phyloP scores from a whole-genome alignment of 2,888 invertebrate species.

The Agrotis clavis region DNA sequence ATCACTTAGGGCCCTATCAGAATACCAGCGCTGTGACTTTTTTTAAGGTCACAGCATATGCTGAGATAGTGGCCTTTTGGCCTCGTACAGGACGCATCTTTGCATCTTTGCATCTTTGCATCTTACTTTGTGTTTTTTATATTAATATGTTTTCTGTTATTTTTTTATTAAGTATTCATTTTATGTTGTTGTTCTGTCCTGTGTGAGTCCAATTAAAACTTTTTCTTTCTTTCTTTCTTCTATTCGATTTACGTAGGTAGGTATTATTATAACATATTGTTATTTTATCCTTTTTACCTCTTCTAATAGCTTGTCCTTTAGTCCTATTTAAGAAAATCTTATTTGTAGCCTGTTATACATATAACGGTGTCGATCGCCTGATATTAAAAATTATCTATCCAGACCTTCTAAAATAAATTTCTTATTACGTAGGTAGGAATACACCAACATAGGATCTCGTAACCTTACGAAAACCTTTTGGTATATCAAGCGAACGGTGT shows the following conservation, averaged over 20 bases:
- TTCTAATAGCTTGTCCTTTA: conserved; percentile 3
- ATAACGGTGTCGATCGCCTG: neutral
- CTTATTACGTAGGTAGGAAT: neutral
- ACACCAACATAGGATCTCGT: neutral
- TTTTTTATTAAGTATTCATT: too few species aligned
- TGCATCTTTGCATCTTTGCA: too few species aligned
- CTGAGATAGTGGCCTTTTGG: too few species aligned
- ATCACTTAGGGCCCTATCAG: too few species aligned
- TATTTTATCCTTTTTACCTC: conserved; percentile 7
- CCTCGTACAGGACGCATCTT: too few species aligned
- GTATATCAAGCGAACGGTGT: conserved; percentile 37
- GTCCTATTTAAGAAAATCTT: conserved; percentile 10
- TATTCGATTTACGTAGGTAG: conserved; percentile 29
- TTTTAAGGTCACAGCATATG: too few species aligned
- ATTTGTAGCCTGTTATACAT: conserved; percentile 12
- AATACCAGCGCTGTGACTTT: too few species aligned
- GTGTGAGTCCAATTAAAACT: too few species aligned
- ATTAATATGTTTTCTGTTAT: too few species aligned
- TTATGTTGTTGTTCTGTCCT: too few species aligned
- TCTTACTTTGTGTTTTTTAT: too few species aligned
- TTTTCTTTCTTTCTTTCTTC: too few species aligned
- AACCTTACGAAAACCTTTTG: conserved; percentile 36
- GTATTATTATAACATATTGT: conserved; percentile 12
- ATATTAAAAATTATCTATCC: conserved; percentile 1
- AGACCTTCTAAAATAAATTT: neutral